Conservation (phyloP, 2,113 vertebrate genomes). For the Rhombomys opimus region DNA sequence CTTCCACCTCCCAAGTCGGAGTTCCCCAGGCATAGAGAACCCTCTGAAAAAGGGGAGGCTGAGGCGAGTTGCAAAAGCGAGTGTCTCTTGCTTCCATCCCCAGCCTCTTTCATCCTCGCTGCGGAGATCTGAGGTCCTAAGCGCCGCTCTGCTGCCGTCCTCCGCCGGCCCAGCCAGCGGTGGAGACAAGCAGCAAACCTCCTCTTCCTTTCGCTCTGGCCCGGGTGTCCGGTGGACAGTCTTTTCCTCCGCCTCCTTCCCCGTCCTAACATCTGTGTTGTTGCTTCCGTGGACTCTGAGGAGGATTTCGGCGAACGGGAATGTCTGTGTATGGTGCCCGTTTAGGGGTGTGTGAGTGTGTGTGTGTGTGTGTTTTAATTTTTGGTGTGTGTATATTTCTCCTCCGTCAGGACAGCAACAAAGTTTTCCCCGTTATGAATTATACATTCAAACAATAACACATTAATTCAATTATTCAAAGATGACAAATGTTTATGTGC, state of each 20-base stretch:
- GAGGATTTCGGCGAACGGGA: neutral
- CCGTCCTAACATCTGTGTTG: neutral
- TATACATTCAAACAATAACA: conserved; percentile 91
- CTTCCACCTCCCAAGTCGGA: neutral
- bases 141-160: neutral
- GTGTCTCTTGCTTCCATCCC: neutral
- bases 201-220: neutral
- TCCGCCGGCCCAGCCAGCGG: neutral
- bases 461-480: conserved; percentile 92
- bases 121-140: neutral
- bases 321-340: neutral
- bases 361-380: conserved; percentile 58
- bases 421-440: conserved; percentile 90
- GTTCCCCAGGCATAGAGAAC: neutral
- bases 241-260: neutral
- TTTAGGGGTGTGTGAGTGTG: conserved; percentile 63
- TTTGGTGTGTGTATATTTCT: conserved; percentile 79
- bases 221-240: neutral
- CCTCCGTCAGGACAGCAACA: conserved; percentile 84
- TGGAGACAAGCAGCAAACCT: neutral
- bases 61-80: neutral
- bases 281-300: conserved; percentile 38
- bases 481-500: conserved; percentile 90
- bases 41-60: neutral
- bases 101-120: neutral